Conservation (phyloP, 1,140 invertebrate genomes). For the Agraylea sexmaculata region DNA sequence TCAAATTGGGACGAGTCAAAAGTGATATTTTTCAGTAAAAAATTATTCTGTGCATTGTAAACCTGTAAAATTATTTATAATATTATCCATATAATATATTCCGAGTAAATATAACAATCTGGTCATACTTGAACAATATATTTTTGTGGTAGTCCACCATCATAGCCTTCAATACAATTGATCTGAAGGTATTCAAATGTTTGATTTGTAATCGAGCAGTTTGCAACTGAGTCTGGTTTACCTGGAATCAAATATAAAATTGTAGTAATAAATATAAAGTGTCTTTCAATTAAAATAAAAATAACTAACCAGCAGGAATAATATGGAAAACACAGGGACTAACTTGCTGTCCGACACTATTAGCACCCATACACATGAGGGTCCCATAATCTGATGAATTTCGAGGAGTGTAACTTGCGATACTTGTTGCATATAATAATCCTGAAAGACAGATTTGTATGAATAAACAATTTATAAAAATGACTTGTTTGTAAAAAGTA, state of each 20-base stretch:
- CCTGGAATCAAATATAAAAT: slow-evolving; percentile 23
- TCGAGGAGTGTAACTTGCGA: slow-evolving; percentile 17
- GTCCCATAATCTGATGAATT: slow-evolving; percentile 62
- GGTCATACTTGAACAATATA: slow-evolving; percentile 31
- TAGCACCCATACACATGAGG: slow-evolving; percentile 63
- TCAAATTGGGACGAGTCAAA: slow-evolving; percentile 22
- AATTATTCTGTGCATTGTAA: slow-evolving; percentile 40
- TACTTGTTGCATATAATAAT: slow-evolving; percentile 16
- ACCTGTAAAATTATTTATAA: slow-evolving; percentile 16
- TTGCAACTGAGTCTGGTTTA: slow-evolving; percentile 42
- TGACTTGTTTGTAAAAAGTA: slow-evolving; percentile 3
- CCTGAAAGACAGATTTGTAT: slow-evolving; percentile 13
- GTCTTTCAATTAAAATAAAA: not conserved
- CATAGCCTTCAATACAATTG: slow-evolving; percentile 55
- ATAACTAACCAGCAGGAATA: slow-evolving; percentile 54
- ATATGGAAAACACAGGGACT: slow-evolving; percentile 69
- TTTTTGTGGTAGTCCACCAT: slow-evolving; percentile 48
- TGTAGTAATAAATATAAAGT: not conserved
- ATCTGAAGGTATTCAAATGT: slow-evolving; percentile 45
- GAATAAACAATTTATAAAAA: slow-evolving; percentile 7
- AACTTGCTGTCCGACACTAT: slow-evolving; percentile 58
- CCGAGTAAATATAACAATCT: slow-evolving; percentile 1
- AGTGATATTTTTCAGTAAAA: slow-evolving; percentile 43
- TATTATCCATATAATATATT: not conserved
- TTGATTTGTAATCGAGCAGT: slow-evolving; percentile 46